Evolutionary conservation across 2,797 vertebrate species (phyloP).

Genomic region (Clarias laeviceps): DNA sequence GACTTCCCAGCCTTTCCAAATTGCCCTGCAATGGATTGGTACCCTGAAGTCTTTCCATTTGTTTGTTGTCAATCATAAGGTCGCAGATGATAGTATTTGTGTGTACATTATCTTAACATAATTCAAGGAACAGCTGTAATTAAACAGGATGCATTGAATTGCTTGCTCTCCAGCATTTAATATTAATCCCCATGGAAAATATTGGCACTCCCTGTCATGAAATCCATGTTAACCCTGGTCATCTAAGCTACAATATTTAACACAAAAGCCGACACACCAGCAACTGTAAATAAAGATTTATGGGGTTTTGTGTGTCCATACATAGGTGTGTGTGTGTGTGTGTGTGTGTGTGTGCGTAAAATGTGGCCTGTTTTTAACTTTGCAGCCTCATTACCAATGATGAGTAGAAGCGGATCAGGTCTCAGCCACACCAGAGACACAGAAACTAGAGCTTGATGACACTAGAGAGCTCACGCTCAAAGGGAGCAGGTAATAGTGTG

Average conservation of each 20-base stretch:
- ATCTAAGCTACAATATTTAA: background rate
- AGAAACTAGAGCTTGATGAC: conserved; percentile 36
- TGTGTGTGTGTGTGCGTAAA: conserved; percentile 1
- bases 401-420: conserved; percentile 58
- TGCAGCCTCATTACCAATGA: conserved; percentile 64
- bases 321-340: conserved; percentile 18
- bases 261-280: background rate
- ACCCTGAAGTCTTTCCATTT: background rate
- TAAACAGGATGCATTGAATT: background rate
- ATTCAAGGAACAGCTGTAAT: background rate
- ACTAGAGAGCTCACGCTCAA: conserved; percentile 21
- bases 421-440: conserved; percentile 29
- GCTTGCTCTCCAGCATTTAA: background rate
- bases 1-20: too few relatives aligned
- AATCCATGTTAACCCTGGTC: background rate
- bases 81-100: background rate
- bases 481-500: conserved; percentile 45
- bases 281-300: background rate
- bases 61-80: too few relatives aligned
- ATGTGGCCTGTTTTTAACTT: conserved; percentile 63
- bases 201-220: background rate
- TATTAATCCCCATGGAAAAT: background rate
- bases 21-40: too few relatives aligned
- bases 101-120: background rate
- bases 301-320: background rate